Evolutionary conservation across 2,113 vertebrate species (phyloP).

Genomic region (Zosterops pallidus): DNA sequence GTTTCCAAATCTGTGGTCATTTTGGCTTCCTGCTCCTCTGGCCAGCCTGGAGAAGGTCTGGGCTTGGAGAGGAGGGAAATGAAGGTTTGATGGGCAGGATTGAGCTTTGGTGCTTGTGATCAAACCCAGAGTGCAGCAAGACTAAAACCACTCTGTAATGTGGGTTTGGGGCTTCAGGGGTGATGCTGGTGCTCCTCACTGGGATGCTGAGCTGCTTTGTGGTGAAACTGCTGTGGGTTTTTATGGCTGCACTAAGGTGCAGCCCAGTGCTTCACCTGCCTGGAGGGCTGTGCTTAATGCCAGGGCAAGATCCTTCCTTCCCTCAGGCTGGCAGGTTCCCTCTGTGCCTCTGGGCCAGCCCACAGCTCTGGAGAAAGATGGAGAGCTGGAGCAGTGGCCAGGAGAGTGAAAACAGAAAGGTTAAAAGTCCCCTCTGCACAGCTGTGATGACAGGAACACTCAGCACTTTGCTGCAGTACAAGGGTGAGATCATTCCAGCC

Average conservation of each 20-base stretch:
- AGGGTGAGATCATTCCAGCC: not conserved
- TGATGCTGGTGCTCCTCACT: not conserved
- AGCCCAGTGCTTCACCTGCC: not conserved
- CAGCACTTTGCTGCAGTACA: not conserved
- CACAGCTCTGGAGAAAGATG: not conserved
- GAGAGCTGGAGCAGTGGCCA: not conserved
- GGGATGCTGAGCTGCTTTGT: not conserved
- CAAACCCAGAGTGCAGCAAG: not conserved
- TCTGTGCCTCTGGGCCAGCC: not conserved
- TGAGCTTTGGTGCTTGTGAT: not conserved
- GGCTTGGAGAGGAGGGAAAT: not conserved
- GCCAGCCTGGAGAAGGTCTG: not conserved
- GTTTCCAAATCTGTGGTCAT: too few species aligned
- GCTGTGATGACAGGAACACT: not conserved
- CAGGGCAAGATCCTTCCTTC: not conserved
- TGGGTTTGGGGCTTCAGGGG: fast-evolving
- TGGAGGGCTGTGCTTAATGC: not conserved
- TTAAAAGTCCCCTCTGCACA: not conserved
- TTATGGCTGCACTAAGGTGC: not conserved
- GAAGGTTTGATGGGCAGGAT: not conserved
- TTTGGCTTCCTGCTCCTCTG: not conserved
- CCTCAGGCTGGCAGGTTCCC: not conserved
- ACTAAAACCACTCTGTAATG: not conserved
- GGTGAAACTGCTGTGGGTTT: not conserved
- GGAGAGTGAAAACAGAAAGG: not conserved